Evolutionary conservation across 2,888 invertebrate species (phyloP), one percentile per base, ranked within the genome.

Genomic region (Schizotus pectinicornis): DNA sequence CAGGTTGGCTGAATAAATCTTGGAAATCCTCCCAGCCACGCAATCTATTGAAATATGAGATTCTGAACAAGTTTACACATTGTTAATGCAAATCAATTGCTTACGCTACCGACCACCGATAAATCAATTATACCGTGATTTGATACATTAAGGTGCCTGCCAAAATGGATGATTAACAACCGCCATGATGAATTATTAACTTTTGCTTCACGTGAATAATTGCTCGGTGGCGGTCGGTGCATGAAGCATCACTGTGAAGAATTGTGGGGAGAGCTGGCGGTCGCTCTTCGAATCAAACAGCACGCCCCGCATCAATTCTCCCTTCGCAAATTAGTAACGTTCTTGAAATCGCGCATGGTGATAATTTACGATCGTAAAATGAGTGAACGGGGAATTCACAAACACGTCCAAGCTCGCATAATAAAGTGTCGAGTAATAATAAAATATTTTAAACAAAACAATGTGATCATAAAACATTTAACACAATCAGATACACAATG

Each of bases 31-130:
- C 62, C 67, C 65, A 64, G 66, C 69, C 70, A 70, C 69, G 68
- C 70, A 72, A 70, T 63, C 63, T 71, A 73, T 75, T 77, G 76
- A 78, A 76, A 75, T 77, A 75, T 74, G 74, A 67, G 74, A 74
- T 74, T 69, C 73, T 61, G 70, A 75, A 74, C 75, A 70, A 76
- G 77, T 78, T 76, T 76, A 79, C 77, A 77, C 76, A 77, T 74
- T 78, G 79, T 78, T 77, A 78, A 79, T 79, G 79, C 77, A 79
- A 79, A 79, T 79, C 77, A 78, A 78, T 77, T 77, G 76, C 75
- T 75, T 75, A 73, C 70, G 76, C 78, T 77, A 74, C 77, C 77
- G 76, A 72, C 71, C 67, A 65, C 58, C 70, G 62, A 74, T 79
- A 78, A 78, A 79, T 79, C 79, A 79, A 78, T 78, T 78, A 77